These are phyloP conservation scores for Norana najaformis DNA, from an alignment of 2,888 invertebrate species.

Conservation along the genomic window DNA sequence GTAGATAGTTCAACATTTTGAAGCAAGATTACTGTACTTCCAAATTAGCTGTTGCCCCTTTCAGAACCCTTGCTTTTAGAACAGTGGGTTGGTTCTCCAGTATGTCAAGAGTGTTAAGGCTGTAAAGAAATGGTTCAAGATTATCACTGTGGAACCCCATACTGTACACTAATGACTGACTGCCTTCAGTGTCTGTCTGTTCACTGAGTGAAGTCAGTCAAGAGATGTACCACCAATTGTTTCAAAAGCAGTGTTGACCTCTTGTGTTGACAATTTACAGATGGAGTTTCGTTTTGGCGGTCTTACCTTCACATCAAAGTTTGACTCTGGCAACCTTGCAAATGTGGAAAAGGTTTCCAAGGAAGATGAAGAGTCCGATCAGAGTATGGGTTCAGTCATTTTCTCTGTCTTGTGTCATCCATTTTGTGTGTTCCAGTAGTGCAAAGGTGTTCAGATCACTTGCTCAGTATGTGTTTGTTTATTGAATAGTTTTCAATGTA, in stretches of 20 bases:
- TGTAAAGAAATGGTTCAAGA: too few relatives aligned
- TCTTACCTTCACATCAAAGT: constrained; percentile 81
- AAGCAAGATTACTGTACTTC: too few relatives aligned
- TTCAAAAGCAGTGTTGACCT: background rate
- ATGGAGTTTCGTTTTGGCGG: constrained; percentile 67
- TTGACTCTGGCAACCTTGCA: constrained; percentile 87
- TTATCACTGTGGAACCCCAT: too few relatives aligned
- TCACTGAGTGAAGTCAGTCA: background rate
- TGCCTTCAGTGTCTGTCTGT: background rate
- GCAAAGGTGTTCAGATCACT: background rate
- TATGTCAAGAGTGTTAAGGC: too few relatives aligned
- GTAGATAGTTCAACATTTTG: too few relatives aligned
- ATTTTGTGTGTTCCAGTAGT: background rate
- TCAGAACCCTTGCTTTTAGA: too few relatives aligned
- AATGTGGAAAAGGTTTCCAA: constrained; percentile 73
- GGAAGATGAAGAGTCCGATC: constrained; percentile 54
- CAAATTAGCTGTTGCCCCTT: too few relatives aligned
- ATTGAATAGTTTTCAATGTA: background rate
- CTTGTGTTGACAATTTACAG: constrained; percentile 16
- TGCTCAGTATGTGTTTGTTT: background rate
- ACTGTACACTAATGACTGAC: too few relatives aligned
- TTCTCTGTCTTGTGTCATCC: background rate
- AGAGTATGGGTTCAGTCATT: constrained; percentile 2
- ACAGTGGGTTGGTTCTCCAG: too few relatives aligned
- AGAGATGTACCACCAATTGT: background rate